Evolutionary conservation across 1,140 invertebrate genomes (phyloP).

Genomic region (Pantala flavescens): DNA sequence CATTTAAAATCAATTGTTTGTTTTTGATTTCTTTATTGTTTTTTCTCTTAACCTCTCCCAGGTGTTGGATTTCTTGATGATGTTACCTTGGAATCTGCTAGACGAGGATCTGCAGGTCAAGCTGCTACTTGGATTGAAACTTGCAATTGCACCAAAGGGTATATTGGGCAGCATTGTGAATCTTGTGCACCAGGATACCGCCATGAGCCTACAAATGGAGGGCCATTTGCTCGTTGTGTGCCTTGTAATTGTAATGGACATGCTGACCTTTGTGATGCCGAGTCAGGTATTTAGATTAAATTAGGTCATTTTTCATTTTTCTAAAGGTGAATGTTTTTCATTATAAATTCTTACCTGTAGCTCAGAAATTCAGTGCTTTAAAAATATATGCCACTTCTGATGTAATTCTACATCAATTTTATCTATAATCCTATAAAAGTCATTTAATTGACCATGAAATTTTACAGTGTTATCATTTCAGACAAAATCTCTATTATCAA

Average conservation of each 20-base stretch:
- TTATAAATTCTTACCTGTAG: not conserved
- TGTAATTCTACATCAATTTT: too few species aligned
- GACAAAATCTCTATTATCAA: too few species aligned
- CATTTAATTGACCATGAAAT: too few species aligned
- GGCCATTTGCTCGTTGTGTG: constrained; percentile 85
- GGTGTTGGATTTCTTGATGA: constrained; percentile 82
- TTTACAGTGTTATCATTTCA: too few species aligned
- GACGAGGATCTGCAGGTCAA: constrained; percentile 62
- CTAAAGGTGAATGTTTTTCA: too few species aligned
- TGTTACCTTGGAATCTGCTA: constrained; percentile 75
- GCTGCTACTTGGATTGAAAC: constrained; percentile 87
- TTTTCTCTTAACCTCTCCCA: constrained; percentile 22
- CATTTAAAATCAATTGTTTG: too few species aligned
- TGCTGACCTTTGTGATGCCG: constrained; percentile 89
- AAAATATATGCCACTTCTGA: constrained; percentile 10
- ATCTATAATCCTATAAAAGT: too few species aligned
- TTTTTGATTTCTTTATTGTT: too few species aligned
- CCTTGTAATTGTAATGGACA: constrained; percentile 94
- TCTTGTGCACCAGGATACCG: constrained; percentile 89
- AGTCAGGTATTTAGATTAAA: constrained; percentile 73
- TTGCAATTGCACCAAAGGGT: constrained; percentile 86
- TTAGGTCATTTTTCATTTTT: constrained; percentile 18
- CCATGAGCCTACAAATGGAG: constrained; percentile 79
- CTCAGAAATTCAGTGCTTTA: not conserved
- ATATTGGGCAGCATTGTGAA: constrained; percentile 92